phyloP scores from a whole-genome alignment of 2,888 invertebrate genomes.

The Cephus spinipes region DNA sequence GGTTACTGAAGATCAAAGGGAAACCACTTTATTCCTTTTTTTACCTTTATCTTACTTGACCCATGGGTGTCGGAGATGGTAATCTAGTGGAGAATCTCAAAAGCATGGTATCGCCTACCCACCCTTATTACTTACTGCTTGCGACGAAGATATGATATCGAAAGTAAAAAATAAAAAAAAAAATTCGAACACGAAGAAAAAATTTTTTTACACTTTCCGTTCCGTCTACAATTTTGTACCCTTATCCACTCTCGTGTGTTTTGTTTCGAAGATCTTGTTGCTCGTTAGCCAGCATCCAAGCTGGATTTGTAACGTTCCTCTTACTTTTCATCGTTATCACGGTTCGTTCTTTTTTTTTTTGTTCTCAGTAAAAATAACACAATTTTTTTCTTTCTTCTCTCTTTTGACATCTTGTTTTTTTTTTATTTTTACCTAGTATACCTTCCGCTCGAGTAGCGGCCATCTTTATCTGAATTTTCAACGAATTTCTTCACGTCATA shows the following conservation, averaged over 20 bases:
- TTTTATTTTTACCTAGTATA: neutral
- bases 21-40: neutral
- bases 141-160: neutral
- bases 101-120: neutral
- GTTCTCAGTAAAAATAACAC: neutral
- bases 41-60: neutral
- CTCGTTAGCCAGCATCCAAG: neutral
- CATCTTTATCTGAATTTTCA: neutral
- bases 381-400: neutral
- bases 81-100: neutral
- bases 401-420: neutral
- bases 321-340: neutral
- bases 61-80: neutral
- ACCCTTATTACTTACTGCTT: neutral
- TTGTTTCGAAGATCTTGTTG: neutral
- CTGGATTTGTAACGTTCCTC: neutral
- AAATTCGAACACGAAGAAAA: neutral
- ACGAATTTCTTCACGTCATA: slow-evolving; percentile 26
- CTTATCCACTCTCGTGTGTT: neutral
- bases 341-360: neutral
- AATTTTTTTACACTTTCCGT: neutral
- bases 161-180: neutral
- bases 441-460: neutral
- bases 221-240: neutral
- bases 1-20: neutral